Conservation (phyloP, 2,888 invertebrate species). For the Julus scandinavius region DNA sequence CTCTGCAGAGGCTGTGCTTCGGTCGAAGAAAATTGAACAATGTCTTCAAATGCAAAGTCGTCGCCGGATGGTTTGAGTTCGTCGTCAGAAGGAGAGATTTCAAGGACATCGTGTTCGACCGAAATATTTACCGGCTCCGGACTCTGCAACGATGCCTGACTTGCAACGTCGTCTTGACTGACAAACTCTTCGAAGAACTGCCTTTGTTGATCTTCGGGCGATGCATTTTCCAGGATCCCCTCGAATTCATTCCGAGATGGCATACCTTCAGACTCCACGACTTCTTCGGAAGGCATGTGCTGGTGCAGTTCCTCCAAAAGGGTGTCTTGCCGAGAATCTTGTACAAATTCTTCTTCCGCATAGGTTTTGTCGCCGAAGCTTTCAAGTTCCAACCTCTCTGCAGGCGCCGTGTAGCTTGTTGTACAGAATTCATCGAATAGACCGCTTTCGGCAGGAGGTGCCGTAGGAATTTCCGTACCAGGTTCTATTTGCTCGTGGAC, state of each 20-base stretch:
- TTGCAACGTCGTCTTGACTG: background rate
- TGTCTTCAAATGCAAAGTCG: background rate
- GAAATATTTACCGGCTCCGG: background rate
- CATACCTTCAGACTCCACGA: background rate
- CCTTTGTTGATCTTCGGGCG: background rate
- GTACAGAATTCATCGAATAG: background rate
- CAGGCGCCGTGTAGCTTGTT: background rate
- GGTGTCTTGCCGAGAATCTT: background rate
- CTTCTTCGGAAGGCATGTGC: background rate
- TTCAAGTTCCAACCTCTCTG: background rate
- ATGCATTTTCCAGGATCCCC: background rate
- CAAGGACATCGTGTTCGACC: background rate
- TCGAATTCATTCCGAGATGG: background rate
- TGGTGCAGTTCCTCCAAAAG: background rate
- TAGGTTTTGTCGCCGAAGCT: background rate
- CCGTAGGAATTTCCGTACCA: background rate
- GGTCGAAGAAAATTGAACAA: background rate
- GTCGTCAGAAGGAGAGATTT: background rate
- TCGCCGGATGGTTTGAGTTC: background rate
- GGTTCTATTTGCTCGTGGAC: background rate
- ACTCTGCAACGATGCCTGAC: background rate
- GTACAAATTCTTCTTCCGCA: background rate
- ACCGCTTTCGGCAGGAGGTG: slow-evolving; percentile 31
- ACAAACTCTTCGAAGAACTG: background rate
- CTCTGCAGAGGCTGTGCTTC: background rate